Percentiles rank a stretch among this genome's conserved stretches.
Evolutionary conservation across 2,113 vertebrate genomes (phyloP).

Genomic region (Tachysurus vachellii): DNA sequence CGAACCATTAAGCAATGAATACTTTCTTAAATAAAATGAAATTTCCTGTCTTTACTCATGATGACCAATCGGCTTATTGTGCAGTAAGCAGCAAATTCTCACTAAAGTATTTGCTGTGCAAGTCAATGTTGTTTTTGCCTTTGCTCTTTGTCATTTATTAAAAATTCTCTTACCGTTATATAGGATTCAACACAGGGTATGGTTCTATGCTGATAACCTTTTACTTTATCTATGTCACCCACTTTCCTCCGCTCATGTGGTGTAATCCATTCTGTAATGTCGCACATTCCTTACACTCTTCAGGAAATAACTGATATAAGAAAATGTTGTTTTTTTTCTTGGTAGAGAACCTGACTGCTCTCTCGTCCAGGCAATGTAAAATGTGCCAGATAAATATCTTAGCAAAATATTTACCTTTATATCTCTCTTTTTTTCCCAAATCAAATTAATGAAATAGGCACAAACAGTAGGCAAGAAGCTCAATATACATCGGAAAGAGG

Average conservation of each 20-base stretch:
- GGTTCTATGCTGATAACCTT: background rate
- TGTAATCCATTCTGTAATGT: conserved; percentile 1
- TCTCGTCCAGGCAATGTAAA: background rate
- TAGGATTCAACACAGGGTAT: background rate
- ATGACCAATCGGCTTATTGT: background rate
- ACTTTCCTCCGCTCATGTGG: background rate
- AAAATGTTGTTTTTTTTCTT: background rate
- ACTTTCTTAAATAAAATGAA: background rate
- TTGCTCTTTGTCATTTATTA: background rate
- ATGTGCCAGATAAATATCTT: background rate
- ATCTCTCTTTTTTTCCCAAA: background rate
- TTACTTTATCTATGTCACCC: background rate
- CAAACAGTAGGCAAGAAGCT: background rate
- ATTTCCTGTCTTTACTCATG: background rate
- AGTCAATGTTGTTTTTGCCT: background rate
- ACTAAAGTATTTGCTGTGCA: background rate
- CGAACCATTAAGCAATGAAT: background rate
- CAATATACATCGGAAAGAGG: background rate
- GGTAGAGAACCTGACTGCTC: background rate
- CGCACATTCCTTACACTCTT: background rate
- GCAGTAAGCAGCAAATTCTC: background rate
- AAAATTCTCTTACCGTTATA: background rate
- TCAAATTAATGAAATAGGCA: background rate
- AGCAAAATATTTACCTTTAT: background rate
- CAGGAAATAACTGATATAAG: background rate